Conservation (phyloP, 1,140 invertebrate genomes). For the Drosophila willistoni region DNA sequence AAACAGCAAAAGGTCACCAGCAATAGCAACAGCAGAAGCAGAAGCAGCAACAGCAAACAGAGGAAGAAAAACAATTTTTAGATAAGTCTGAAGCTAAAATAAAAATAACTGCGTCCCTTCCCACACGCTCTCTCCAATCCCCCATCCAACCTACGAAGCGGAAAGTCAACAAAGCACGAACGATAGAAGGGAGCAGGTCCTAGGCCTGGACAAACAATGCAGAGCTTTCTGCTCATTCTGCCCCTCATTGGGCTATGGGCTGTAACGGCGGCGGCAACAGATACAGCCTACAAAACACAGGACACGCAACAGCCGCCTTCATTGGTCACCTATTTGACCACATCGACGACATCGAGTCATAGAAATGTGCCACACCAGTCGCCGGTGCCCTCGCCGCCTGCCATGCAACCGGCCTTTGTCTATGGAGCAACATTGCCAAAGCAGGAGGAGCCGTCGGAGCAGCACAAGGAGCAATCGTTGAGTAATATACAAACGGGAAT, state of each 20-base stretch:
- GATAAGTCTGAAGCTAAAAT: conserved; percentile 55
- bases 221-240: conserved; percentile 41
- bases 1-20: conserved; percentile 48
- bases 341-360: conserved; percentile 64
- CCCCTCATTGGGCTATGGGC: conserved; percentile 45
- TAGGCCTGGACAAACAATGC: conserved; percentile 48
- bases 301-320: conserved; percentile 35
- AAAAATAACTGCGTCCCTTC: conserved; percentile 44
- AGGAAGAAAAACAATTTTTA: conserved; percentile 56
- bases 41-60: conserved; percentile 36
- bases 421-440: conserved; percentile 65
- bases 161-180: conserved; percentile 18
- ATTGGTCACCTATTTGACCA: conserved; percentile 70
- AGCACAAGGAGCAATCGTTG: background rate
- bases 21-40: conserved; percentile 22
- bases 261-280: conserved; percentile 31
- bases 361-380: conserved; percentile 20
- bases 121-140: background rate
- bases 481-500: conserved; percentile 15
- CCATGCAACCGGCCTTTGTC: conserved; percentile 65
- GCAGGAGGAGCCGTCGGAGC: conserved; percentile 22
- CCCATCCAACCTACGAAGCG: background rate
- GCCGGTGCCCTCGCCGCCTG: background rate
- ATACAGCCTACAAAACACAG: conserved; percentile 45
- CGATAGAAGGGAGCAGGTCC: conserved; percentile 15